phyloP scores from a whole-genome alignment of 2,797 vertebrate species.

The Anomalospiza imberbis region DNA sequence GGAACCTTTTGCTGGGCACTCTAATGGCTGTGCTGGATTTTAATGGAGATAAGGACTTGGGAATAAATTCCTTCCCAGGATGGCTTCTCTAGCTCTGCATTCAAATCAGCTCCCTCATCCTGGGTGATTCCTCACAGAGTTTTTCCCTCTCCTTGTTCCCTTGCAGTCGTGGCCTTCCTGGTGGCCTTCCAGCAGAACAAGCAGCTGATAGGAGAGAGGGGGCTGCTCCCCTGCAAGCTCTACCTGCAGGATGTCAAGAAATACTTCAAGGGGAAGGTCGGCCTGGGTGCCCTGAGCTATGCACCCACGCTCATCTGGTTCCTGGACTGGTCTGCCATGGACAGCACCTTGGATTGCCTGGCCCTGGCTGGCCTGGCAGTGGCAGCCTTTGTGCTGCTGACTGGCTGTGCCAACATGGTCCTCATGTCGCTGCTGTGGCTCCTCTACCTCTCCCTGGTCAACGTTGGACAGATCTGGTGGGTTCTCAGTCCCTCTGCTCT shows the following conservation, averaged over 20 bases:
- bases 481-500: neutral
- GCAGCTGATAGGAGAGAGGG: constrained; percentile 87
- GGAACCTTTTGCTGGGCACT: neutral
- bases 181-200: constrained; percentile 92
- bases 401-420: constrained; percentile 88
- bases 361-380: constrained; percentile 80
- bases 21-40: neutral
- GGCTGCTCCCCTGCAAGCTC: constrained; percentile 83
- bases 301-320: constrained; percentile 89
- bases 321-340: constrained; percentile 87
- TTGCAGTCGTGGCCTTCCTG: constrained; percentile 85
- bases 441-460: constrained; percentile 91
- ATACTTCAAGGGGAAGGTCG: constrained; percentile 83
- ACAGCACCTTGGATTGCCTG: constrained; percentile 83
- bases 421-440: constrained; percentile 88
- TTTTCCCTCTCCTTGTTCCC: neutral
- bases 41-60: neutral
- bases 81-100: neutral
- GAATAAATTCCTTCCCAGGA: neutral
- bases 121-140: neutral
- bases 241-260: constrained; percentile 84
- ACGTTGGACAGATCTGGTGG: constrained; percentile 94
- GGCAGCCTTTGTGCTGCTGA: constrained; percentile 80
- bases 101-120: neutral
- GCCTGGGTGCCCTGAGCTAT: constrained; percentile 78